Conservation (phyloP, 2,797 vertebrate species). For the Cossypha heuglini region DNA sequence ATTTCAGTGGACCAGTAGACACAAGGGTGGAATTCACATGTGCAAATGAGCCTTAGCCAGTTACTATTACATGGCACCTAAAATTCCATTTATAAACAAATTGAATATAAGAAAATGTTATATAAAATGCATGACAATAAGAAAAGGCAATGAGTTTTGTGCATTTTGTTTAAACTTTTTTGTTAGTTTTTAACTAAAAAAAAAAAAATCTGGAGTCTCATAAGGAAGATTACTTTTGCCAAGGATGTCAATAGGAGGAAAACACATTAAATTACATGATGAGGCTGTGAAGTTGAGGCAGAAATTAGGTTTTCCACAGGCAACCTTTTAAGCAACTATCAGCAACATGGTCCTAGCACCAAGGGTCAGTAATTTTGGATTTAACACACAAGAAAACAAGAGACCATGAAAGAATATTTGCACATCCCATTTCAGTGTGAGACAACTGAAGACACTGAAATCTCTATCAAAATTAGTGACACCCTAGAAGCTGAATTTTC, state of each 20-base stretch:
- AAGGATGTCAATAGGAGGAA: background rate
- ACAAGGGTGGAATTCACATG: background rate
- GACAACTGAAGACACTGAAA: conserved; percentile 17
- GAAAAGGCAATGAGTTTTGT: background rate
- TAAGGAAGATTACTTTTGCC: background rate
- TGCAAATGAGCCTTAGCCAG: background rate
- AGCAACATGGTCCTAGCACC: background rate
- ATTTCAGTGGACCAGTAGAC: background rate
- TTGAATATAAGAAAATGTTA: background rate
- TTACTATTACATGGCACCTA: background rate
- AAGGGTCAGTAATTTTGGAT: background rate
- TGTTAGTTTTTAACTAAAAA: background rate
- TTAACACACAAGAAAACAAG: conserved; percentile 13
- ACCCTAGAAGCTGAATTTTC: conserved; percentile 35
- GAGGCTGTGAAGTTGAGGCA: background rate
- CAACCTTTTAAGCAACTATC: background rate
- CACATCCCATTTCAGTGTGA: conserved; percentile 1
- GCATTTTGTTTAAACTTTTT: background rate
- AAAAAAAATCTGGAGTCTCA: background rate
- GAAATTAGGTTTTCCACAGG: background rate
- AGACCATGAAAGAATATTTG: background rate
- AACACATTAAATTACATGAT: background rate
- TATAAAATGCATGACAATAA: background rate
- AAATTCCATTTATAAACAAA: background rate
- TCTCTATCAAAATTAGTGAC: conserved; percentile 59